Conservation (phyloP, 2,888 invertebrate species). For the Clostera curtula region DNA sequence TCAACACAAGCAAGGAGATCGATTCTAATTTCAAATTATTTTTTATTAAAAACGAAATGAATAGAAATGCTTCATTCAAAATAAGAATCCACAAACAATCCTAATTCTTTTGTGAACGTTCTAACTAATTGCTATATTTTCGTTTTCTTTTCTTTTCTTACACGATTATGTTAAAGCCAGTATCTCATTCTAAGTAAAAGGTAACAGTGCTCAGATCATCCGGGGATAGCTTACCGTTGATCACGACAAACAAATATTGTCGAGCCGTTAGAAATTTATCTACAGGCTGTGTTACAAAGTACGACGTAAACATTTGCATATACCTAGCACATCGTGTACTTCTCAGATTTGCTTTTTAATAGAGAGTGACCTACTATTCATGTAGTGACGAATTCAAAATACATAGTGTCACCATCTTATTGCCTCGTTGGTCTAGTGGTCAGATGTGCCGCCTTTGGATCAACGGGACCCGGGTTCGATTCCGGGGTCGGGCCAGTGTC, state of each 20-base stretch:
- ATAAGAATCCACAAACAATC: no score
- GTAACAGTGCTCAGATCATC: constrained; percentile 20
- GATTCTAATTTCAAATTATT: background rate
- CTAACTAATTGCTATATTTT: background rate
- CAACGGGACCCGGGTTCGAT: no score
- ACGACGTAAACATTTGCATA: background rate
- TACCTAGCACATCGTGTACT: background rate
- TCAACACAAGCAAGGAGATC: background rate
- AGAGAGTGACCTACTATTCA: no score
- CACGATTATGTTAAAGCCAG: constrained; percentile 5
- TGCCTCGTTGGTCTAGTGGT: no score
- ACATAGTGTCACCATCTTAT: no score
- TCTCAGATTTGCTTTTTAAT: no score
- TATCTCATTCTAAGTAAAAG: constrained; percentile 14
- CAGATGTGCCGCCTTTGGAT: no score
- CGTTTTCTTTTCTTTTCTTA: constrained; percentile 1
- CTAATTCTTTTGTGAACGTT: no score
- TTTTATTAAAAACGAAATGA: background rate
- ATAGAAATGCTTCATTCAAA: no score
- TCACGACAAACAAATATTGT: constrained; percentile 50
- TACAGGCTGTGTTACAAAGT: constrained; percentile 30
- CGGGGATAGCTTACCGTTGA: constrained; percentile 24
- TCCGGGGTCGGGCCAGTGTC: no score
- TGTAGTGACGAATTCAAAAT: no score
- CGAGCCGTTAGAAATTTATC: constrained; percentile 23